Evolutionary conservation across 2,797 vertebrate species (phyloP), one percentile per base, ranked within the genome.

Genomic region (Gambelia wislizenii): DNA sequence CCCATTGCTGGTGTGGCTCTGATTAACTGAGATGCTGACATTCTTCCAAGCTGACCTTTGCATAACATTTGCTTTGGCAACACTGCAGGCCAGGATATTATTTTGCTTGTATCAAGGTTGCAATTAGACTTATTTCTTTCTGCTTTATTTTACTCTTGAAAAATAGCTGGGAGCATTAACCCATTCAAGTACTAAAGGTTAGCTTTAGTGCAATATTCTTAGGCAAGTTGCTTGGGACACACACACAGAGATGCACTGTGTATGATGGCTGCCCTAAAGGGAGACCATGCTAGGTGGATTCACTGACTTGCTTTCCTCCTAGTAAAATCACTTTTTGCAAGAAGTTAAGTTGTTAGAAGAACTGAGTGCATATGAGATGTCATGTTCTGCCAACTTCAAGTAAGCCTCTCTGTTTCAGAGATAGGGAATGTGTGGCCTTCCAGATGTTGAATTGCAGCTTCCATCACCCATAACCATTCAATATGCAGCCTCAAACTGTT

Each of bases 11-110:
- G 89, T 4, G 84, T 91, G 93, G 80, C 91, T 94, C 92, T 87
- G 49, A 88, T 93, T 91, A 93, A 77, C 89, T 42, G 82, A 83
- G 0, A 79, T 90, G 86, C 85, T 42, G 16, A 39, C 0, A 0
- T 85, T 75, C 88, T 49, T 90, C 91, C 92, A 95, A 88, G 64
- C 92, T 95, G 93, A 93, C 94, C 94, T 93, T 86, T 39, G 16
- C 59, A 2, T 84, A 86, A 90, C 25, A 4, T 95, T 96, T 93
- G 91, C 91, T 94, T 95, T 94, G 95, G 94, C 94, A 87, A 30
- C 14, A 78, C 25, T 92, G 70, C 42, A 82, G 86, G 10, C 92
- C 39, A 0, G 54, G 83, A 84, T 81, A 33, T 90, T 78, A 6
- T 81, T 93, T 91, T 91, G 92, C 90, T 92, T 90, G 91, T 95